Evolutionary conservation across 2,113 vertebrate species (phyloP).

Genomic region (Tychaedon coryphoeus): DNA sequence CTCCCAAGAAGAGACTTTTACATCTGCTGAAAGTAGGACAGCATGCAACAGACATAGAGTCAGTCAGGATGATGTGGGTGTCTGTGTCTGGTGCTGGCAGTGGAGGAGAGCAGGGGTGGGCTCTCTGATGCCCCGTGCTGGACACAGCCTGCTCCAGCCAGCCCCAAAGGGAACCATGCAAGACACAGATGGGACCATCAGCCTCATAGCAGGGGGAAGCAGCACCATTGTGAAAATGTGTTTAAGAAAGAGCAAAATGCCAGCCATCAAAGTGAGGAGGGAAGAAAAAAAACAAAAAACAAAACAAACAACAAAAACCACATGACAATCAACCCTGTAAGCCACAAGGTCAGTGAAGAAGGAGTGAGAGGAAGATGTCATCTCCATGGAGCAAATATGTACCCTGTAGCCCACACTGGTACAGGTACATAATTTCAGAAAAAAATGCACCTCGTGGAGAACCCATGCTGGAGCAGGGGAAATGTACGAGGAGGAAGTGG

Average conservation of each 20-base stretch:
- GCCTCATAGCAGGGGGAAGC: not conserved
- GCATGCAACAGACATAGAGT: not conserved
- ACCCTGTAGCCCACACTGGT: not conserved
- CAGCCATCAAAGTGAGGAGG: not conserved
- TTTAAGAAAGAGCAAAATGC: not conserved
- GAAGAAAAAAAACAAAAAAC: not conserved
- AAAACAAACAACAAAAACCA: too few species aligned
- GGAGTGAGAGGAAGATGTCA: rapidly evolving
- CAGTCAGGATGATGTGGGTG: rapidly evolving
- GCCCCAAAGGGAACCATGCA: not conserved
- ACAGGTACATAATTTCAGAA: not conserved
- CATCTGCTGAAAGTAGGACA: not conserved
- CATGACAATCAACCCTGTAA: not conserved
- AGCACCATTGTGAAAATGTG: not conserved
- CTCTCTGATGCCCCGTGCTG: not conserved
- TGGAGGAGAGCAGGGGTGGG: not conserved
- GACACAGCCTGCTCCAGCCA: rapidly evolving
- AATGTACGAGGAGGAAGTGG: not conserved
- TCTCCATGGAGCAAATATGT: not conserved
- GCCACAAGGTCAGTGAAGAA: not conserved
- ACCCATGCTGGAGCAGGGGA: not conserved
- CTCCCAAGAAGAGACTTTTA: not conserved
- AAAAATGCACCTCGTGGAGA: not conserved
- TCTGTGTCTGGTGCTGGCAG: not conserved
- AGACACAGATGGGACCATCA: not conserved